These are phyloP conservation scores for Eriocheir sinensis DNA, from an alignment of 1,140 invertebrate genomes.

Conservation along the genomic window DNA sequence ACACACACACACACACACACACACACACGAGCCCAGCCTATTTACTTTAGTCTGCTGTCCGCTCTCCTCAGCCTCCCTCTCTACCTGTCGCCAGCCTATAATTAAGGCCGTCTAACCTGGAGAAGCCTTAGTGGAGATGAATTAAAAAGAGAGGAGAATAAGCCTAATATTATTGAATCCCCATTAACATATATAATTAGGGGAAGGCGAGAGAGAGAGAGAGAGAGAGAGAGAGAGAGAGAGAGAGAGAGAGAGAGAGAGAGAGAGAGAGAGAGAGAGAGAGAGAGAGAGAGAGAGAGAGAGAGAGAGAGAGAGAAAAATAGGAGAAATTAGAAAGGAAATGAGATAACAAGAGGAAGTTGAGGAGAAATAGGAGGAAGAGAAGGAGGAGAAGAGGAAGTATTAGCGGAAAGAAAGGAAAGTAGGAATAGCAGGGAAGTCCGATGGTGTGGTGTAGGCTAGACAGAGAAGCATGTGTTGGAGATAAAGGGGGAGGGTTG, in stretches of 20 bases:
- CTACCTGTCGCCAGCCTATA: too few species aligned
- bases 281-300: not conserved
- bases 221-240: constrained; percentile 20
- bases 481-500: too few species aligned
- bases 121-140: too few species aligned
- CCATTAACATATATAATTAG: too few species aligned
- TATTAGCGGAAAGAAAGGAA: not conserved
- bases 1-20: constrained; percentile 19
- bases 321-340: not conserved
- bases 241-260: not conserved
- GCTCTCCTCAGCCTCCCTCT: too few species aligned
- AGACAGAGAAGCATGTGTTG: too few species aligned
- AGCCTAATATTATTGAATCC: too few species aligned
- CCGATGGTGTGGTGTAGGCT: too few species aligned
- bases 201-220: too few species aligned
- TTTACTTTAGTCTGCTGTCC: too few species aligned
- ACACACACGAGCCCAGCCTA: constrained; percentile 1
- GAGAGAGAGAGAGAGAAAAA: constrained; percentile 6
- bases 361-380: not conserved
- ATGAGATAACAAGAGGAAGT: not conserved
- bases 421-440: not conserved
- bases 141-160: too few species aligned
- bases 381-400: not conserved
- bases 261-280: not conserved
- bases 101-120: too few species aligned